Evolutionary conservation across 2,888 invertebrate species (phyloP).

Genomic region (Abscondita cerata): DNA sequence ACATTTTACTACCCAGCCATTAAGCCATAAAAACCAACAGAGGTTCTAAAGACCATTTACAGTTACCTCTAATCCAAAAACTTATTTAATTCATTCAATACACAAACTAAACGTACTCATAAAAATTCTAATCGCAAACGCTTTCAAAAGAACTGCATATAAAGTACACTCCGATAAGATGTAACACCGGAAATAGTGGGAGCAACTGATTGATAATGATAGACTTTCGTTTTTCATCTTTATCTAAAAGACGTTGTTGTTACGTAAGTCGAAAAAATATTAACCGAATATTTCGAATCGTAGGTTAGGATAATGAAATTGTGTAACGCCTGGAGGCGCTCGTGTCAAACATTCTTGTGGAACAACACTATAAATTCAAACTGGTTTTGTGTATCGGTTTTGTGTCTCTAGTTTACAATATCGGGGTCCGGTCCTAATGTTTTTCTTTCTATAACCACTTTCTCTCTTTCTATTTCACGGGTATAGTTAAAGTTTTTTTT

Average conservation of each 20-base stretch:
- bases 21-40: no score
- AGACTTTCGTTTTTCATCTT: slow-evolving; percentile 10
- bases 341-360: background rate
- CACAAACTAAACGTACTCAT: no score
- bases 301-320: slow-evolving; percentile 18
- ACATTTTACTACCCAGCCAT: no score
- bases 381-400: slow-evolving; percentile 7
- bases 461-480: no score
- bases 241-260: slow-evolving; percentile 3
- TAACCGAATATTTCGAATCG: slow-evolving; percentile 11
- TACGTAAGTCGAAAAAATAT: slow-evolving; percentile 5
- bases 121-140: slow-evolving; percentile 8
- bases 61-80: no score
- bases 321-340: slow-evolving; percentile 16
- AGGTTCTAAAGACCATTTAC: no score
- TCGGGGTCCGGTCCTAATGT: background rate
- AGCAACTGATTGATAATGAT: slow-evolving; percentile 31
- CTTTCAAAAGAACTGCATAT: slow-evolving; percentile 3
- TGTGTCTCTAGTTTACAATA: background rate
- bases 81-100: no score
- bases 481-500: no score
- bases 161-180: no score
- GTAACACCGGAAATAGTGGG: slow-evolving; percentile 28
- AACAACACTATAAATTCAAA: slow-evolving; percentile 6
- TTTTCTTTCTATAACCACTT: no score